Base-by-base conservation (phyloP, 2,113 vertebrate genomes). In the Oxyruncus cristatus region DNA sequence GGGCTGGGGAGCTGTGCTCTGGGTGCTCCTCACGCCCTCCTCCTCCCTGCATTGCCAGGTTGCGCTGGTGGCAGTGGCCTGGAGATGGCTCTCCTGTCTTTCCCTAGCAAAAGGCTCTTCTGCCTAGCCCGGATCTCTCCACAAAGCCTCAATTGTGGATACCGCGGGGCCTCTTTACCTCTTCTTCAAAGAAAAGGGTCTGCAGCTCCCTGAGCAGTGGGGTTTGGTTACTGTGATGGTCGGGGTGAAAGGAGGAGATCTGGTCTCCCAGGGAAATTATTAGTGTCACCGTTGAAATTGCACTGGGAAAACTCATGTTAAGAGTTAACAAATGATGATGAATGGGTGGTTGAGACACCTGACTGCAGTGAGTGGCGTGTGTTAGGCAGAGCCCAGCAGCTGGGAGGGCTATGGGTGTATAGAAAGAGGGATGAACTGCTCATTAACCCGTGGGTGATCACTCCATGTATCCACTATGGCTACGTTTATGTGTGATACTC, bases 31-130 rank as follows among this genome's bases (percentile, higher is more conserved):
- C 41, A 5, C 41, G 13, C 56, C 59, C 27, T 35, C 18, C 63
- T 85, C 9, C n/a, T 68, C 87, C 61, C 66, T 59, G 70, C 81
- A 1, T 30, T 62, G 81, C 67, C 18, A 46, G 62, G 30, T 30
- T 83, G 92, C 35, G 73, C 49, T 95, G 94, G 82, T 85, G 88
- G 71, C 93, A 62, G 88, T 13, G 39, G 94, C 89, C 93, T 97
- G 93, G 92, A 96, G 94, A 58, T 94, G 95, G 91, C 95, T 95
- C 92, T 92, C 90, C 95, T 92, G 88, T 21, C 85, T 50, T 96
- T 94, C 78, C 66, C n/a, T 85, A 62, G 81, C 33, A 56, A 32
- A 73, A 10, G n/a, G 2, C 49, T 58, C 77, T 70, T 81, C 24
- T 46, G 37, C 18, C 21, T 13, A 2, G 49, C 59, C 32, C 22